Evolutionary conservation across 1,140 invertebrate genomes (phyloP), one percentile per base, ranked within the genome.

Genomic region (Papilio helenus): DNA sequence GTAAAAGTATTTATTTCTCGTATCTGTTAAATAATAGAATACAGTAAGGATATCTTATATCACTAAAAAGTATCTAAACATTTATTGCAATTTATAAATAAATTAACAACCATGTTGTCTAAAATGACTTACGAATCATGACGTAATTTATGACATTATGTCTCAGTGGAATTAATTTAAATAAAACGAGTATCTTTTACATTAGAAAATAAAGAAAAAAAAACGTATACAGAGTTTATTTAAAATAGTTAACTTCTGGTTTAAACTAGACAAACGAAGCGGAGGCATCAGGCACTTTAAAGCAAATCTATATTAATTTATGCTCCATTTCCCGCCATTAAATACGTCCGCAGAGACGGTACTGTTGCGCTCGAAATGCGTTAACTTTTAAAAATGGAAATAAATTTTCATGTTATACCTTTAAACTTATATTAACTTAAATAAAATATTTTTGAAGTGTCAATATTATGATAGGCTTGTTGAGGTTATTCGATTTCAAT

Each of bases 261-360:
- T 74, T 78, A 83, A 85, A 79, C 73, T 77, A 82, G 76, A 79
- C 74, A 82, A 76, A 80, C 82, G 79, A 83, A 83, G 83, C 87
- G 85, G 88, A 89, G 89, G 87, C 89, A 88, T 90, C 85, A 87
- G 86, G 85, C 84, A 82, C 83, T 86, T 84, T 88, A 85, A 88
- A 86, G 85, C 85, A 87, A 87, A 90, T 87, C 86, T 83, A 89
- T 90, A 84, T 90, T 91, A 91, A 89, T 87, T 87, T 87, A 86
- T 86, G 86, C 73, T 72, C 87, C 85, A 85, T 86, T 89, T 91
- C 86, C 89, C 89, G 89, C 85, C 83, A 89, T 91, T 91, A 90
- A 86, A 85, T 89, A 85, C 81, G 82, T 82, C 81, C 81, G 77
- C 42, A 78, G 74, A 76, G 49, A 71, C 12, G 44, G 83, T 55